Percentiles rank a stretch among this genome's conserved stretches.
phyloP scores from a whole-genome alignment of 2,888 invertebrate species.

The Yponomeuta cagnagella region DNA sequence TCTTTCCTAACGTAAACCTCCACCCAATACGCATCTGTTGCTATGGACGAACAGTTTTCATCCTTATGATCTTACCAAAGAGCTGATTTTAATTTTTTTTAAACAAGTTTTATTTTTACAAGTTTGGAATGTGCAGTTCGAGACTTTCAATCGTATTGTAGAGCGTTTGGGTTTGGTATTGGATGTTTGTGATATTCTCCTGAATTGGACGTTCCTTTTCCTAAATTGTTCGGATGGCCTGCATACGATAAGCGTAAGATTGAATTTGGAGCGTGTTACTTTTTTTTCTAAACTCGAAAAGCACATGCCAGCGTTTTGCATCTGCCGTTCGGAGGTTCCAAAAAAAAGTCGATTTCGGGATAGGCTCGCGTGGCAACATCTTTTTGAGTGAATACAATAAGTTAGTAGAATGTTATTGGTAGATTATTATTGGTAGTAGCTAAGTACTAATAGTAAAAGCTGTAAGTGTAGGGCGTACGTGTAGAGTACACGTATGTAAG shows the following conservation, averaged over 20 bases:
- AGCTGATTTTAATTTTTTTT: neutral
- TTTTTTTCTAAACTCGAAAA: conserved; percentile 32
- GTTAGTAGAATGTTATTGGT: neutral
- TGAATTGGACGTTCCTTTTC: neutral
- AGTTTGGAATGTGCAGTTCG: neutral
- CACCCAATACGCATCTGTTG: neutral
- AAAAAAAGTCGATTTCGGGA: conserved; percentile 13
- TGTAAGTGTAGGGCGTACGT: too few species aligned
- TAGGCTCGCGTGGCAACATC: neutral
- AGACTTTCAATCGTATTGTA: neutral
- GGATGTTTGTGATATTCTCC: neutral
- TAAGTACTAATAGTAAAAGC: too few species aligned
- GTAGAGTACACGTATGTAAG: too few species aligned
- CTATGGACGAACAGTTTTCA: neutral
- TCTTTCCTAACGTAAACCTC: neutral
- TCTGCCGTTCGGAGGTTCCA: conserved; percentile 30
- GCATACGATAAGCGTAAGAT: conserved; percentile 15
- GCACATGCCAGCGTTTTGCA: conserved; percentile 33
- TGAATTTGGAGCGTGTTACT: conserved; percentile 17
- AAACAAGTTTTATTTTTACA: neutral
- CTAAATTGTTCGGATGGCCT: neutral
- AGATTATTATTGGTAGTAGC: neutral
- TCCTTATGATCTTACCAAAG: neutral
- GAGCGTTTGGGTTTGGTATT: neutral
- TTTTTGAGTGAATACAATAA: neutral